These are phyloP conservation scores for Tenrec ecaudatus DNA, from an alignment of 2,113 vertebrate species.

Conservation along the genomic window DNA sequence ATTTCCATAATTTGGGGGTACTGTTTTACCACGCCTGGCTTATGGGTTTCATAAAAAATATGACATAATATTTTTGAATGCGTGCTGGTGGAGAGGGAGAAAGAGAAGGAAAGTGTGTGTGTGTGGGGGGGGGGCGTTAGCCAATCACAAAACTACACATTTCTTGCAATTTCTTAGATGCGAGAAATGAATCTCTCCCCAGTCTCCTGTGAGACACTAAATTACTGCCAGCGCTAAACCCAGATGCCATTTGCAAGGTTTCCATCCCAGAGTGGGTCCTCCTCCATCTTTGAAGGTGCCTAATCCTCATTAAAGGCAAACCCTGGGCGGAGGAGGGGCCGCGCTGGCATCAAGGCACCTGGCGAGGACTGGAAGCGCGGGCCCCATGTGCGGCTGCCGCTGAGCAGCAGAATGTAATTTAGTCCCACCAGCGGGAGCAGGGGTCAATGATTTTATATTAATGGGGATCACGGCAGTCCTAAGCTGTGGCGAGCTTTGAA, in stretches of 20 bases:
- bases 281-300: constrained; percentile 87
- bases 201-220: constrained; percentile 65
- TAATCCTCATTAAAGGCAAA: constrained; percentile 90
- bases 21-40: constrained; percentile 54
- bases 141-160: constrained; percentile 65
- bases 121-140: neutral
- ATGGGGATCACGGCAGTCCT: constrained; percentile 91
- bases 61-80: constrained; percentile 41
- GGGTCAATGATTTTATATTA: constrained; percentile 94
- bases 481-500: constrained; percentile 90
- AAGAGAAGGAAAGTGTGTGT: neutral
- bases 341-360: constrained; percentile 89
- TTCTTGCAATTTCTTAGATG: constrained; percentile 70
- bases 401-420: constrained; percentile 92
- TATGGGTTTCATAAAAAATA: constrained; percentile 78
- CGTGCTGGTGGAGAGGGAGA: neutral
- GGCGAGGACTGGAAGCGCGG: constrained; percentile 87
- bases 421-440: constrained; percentile 89
- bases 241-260: constrained; percentile 85
- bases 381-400: constrained; percentile 88
- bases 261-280: constrained; percentile 84
- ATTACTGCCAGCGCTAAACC: constrained; percentile 68
- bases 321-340: constrained; percentile 85
- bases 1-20: constrained; percentile 29
- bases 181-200: constrained; percentile 50